Percentiles rank a stretch among this genome's conserved stretches.
Conservation (phyloP, 2,888 invertebrate species). For the Panzeria rudis region DNA sequence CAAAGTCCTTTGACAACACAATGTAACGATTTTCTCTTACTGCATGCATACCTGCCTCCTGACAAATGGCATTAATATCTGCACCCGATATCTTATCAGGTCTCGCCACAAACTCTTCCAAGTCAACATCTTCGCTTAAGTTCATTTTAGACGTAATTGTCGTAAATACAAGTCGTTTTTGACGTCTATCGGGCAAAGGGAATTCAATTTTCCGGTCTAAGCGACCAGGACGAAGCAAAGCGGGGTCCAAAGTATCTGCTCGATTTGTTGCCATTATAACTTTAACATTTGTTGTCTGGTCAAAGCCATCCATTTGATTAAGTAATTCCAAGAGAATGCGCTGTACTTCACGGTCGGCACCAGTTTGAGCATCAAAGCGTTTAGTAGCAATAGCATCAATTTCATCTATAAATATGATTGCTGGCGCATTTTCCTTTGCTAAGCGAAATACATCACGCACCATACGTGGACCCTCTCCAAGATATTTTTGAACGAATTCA, state of each 20-base stretch:
- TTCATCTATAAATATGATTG: slow-evolving; percentile 99
- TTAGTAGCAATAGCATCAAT: slow-evolving; percentile 99
- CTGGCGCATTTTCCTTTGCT: slow-evolving; percentile 99
- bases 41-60: slow-evolving; percentile 99
- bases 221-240: slow-evolving; percentile 87
- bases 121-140: slow-evolving; percentile 98
- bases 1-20: slow-evolving; percentile 99
- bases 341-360: slow-evolving; percentile 99
- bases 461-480: slow-evolving; percentile 99
- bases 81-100: slow-evolving; percentile 99
- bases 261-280: slow-evolving; percentile 98
- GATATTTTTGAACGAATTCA: slow-evolving; percentile 99
- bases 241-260: slow-evolving; percentile 99
- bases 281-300: slow-evolving; percentile 99
- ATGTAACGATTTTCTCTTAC: slow-evolving; percentile 99
- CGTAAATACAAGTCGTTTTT: slow-evolving; percentile 98
- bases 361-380: slow-evolving; percentile 99
- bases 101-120: slow-evolving; percentile 99
- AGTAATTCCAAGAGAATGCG: slow-evolving; percentile 97
- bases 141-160: slow-evolving; percentile 99
- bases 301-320: slow-evolving; percentile 99
- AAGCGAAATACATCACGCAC: slow-evolving; percentile 99
- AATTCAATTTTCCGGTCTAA: slow-evolving; percentile 99
- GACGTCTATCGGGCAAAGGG: slow-evolving; percentile 93
- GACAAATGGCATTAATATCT: slow-evolving; percentile 99